Conservation (phyloP, 35 echinoderm and acorn worm species). For the Apostichopus californicus region DNA sequence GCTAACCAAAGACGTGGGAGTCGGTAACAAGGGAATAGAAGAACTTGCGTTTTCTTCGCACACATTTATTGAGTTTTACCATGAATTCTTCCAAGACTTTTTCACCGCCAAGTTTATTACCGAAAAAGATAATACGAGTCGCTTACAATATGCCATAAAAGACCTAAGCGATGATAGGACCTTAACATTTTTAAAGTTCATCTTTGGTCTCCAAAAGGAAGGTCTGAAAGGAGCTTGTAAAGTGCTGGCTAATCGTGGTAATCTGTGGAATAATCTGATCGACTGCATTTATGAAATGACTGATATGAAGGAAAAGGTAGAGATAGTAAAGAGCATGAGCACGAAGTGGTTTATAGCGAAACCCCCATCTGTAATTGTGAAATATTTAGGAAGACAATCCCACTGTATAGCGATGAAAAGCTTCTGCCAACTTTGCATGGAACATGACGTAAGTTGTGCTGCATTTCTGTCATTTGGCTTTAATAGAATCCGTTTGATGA, state of each 20-base stretch:
- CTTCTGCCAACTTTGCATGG: not conserved
- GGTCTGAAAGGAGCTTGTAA: not conserved
- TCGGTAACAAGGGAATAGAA: not conserved
- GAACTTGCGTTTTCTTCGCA: not conserved
- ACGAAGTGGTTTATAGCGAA: not conserved
- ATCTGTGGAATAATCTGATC: conserved; percentile 4
- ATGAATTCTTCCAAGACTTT: conserved; percentile 34
- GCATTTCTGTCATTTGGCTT: not conserved
- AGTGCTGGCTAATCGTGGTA: not conserved
- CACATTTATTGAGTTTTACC: not conserved
- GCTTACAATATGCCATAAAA: not conserved
- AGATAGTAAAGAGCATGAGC: not conserved
- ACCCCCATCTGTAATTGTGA: not conserved
- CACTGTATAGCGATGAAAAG: not conserved
- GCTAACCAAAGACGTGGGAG: conserved; percentile 13
- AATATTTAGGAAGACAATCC: not conserved
- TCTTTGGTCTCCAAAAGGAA: not conserved
- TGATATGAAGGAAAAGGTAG: not conserved
- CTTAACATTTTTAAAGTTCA: not conserved
- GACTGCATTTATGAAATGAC: conserved; percentile 12
- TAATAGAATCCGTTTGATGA: too few species aligned
- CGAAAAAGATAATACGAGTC: not conserved
- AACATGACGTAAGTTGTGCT: not conserved
- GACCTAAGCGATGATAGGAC: not conserved
- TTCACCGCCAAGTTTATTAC: conserved; percentile 8